Evolutionary conservation across 2,888 invertebrate genomes (phyloP).

Genomic region (Tipula lateralis): DNA sequence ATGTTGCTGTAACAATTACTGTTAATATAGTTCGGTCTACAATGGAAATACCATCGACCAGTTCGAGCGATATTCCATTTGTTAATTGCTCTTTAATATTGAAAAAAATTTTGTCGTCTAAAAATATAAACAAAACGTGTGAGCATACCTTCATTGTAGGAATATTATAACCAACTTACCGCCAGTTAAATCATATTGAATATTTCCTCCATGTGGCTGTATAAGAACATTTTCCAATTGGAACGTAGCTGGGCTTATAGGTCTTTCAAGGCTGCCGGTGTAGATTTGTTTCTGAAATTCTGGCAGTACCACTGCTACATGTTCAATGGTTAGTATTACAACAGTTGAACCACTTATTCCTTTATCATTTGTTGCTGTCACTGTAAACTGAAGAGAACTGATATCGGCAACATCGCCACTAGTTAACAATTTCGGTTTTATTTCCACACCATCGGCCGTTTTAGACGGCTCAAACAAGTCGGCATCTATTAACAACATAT

Average conservation of each 20-base stretch:
- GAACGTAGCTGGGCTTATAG: slow-evolving; percentile 29
- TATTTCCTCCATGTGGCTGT: neutral
- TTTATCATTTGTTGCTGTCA: slow-evolving; percentile 20
- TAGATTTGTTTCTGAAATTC: slow-evolving; percentile 33
- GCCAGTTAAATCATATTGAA: neutral
- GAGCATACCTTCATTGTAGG: slow-evolving; percentile 31
- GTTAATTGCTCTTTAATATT: neutral
- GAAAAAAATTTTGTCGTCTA: slow-evolving; percentile 31
- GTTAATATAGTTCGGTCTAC: slow-evolving; percentile 33
- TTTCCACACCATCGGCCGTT: neutral
- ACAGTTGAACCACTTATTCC: neutral
- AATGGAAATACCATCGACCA: slow-evolving; percentile 33
- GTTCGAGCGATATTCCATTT: neutral
- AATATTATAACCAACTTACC: slow-evolving; percentile 29
- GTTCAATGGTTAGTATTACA: slow-evolving; percentile 1
- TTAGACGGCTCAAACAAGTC: neutral
- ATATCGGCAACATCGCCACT: neutral
- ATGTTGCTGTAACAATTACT: slow-evolving; percentile 35
- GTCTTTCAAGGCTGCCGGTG: slow-evolving; percentile 35
- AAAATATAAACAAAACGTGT: slow-evolving; percentile 30
- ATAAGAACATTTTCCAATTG: slow-evolving; percentile 32
- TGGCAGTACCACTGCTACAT: neutral
- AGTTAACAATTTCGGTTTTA: neutral
- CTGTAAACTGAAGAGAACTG: slow-evolving; percentile 30
- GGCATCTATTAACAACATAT: neutral